Evolutionary conservation across 53 echinoderm and acorn worm genomes (phyloP).

Genomic region (Paracentrotus lividus): DNA sequence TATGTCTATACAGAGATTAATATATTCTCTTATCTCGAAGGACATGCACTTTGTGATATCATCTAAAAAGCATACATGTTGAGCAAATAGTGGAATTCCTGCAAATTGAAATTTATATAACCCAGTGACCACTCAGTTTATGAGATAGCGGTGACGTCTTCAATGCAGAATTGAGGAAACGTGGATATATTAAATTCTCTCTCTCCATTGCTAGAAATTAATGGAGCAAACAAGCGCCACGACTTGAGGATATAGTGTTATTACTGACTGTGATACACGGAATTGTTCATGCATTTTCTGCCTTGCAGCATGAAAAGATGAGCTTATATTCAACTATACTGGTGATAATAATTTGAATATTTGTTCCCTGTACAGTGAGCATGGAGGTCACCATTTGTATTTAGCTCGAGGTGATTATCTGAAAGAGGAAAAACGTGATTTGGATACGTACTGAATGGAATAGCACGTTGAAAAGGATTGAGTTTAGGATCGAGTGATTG

Average conservation of each 20-base stretch:
- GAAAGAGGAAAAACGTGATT: background rate
- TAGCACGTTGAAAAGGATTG: background rate
- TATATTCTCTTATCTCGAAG: background rate
- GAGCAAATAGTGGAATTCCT: constrained; percentile 38
- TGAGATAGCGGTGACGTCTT: constrained; percentile 29
- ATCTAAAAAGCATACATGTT: constrained; percentile 14
- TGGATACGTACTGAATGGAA: background rate
- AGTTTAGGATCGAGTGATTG: background rate
- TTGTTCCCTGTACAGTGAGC: too few species aligned
- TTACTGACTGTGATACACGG: background rate
- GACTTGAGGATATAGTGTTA: background rate
- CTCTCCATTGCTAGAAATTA: background rate
- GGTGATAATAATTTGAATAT: background rate
- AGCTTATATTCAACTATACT: background rate
- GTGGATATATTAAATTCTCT: constrained; percentile 13
- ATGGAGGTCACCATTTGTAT: background rate
- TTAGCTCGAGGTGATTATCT: background rate
- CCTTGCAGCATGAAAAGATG: background rate
- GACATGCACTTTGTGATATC: constrained; percentile 2
- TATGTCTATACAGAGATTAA: background rate
- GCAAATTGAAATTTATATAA: background rate
- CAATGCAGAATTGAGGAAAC: background rate
- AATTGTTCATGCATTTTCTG: background rate
- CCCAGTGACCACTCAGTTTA: constrained; percentile 16
- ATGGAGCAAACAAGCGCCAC: background rate